Conservation (phyloP, 2,888 invertebrate genomes). For the Melitaea athalia region DNA sequence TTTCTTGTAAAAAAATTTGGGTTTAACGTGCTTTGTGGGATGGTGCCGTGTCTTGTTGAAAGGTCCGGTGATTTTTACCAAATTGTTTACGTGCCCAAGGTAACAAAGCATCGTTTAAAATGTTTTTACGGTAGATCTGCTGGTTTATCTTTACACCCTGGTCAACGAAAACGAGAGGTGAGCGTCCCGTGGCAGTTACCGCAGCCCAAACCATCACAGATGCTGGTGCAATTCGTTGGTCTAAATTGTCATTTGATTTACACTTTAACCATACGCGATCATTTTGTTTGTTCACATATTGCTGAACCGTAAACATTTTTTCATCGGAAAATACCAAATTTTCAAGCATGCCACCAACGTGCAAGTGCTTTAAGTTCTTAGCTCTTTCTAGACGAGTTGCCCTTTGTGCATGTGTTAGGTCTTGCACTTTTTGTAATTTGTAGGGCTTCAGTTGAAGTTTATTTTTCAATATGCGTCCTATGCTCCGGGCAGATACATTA, state of each 20-base stretch:
- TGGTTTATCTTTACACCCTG: constrained; percentile 9
- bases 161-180: neutral
- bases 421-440: too few relatives aligned
- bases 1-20: constrained; percentile 5
- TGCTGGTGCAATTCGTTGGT: neutral
- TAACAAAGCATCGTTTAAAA: constrained; percentile 8
- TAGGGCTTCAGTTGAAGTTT: too few relatives aligned
- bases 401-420: too few relatives aligned
- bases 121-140: constrained; percentile 5
- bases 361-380: too few relatives aligned
- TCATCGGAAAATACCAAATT: too few relatives aligned
- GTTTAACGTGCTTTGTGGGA: neutral
- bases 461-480: too few relatives aligned
- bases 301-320: neutral
- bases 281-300: constrained; percentile 6
- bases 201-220: too few relatives aligned
- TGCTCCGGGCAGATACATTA: too few relatives aligned
- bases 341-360: too few relatives aligned
- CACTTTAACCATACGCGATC: constrained; percentile 6
- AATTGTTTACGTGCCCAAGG: constrained; percentile 6
- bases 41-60: too few relatives aligned
- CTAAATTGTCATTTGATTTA: constrained; percentile 6
- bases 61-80: neutral
- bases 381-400: too few relatives aligned
- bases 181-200: too few relatives aligned